Evolutionary conservation across 1,140 invertebrate species (phyloP), one percentile per base, ranked within the genome.

Genomic region (Bombus affinis): DNA sequence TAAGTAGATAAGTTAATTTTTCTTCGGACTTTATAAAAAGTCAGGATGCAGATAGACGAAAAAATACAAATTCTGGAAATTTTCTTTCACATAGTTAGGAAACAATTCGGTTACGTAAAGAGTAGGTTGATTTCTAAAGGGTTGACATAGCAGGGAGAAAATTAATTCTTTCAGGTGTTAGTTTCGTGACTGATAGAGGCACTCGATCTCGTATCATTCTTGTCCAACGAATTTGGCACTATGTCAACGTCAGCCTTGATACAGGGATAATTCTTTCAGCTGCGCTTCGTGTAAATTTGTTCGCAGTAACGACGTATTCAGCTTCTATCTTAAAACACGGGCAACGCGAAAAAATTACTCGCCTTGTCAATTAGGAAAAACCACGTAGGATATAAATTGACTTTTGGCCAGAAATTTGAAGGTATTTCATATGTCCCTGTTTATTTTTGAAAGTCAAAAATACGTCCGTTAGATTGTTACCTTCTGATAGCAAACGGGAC

Each of bases 171-270:
- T 10, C 12, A 25, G 39, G 35, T 47, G 25, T 44, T 35, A 5
- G 2, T 35, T 28, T 44, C 12, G 47, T 37, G 35, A 13, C 35
- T 18, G 25, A 22, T 39, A 25, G 42, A 3, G 35, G 5, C 28
- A 28, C 42, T 32, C 15, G 42, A 74, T 44, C 32, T 25, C 42
- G 32, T 10, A 25, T 32, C 13, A 53, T 70, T 28, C 57, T 74
- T 66, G 70, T 88, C 74, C 53, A 68, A 73, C 42, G 28, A n/a
- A 8, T 47, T 85, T 88, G 86, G 83, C 88, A 82, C 37, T 59
- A 32, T 28, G 72, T 89, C 88, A 88, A 85, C 82, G 66, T 70
- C 53, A 62, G 32, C 62, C 66, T 88, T 85, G 81, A 77, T 81
- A 47, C 83, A 42, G 77, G 71, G 68, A 62, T 68, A 80, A 81